Base-by-base conservation (phyloP, 2,113 vertebrate species). In the Sphyrna mokarran region DNA sequence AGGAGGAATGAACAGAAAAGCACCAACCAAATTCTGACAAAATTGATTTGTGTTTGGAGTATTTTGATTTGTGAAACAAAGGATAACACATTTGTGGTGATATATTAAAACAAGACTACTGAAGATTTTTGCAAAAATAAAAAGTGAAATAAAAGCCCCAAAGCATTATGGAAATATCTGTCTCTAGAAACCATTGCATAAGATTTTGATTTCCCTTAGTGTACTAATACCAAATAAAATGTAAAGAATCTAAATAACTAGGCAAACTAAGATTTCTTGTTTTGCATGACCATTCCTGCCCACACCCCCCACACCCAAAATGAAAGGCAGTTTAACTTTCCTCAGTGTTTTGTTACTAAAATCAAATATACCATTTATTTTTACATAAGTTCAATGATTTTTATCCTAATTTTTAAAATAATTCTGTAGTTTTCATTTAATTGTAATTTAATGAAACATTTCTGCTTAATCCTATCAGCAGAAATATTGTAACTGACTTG, bases 361-460 rank as follows among this genome's bases (percentile, higher is more conserved):
- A 87, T 87, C 68, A 43, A 87, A 87, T 61, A 61, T 61, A 61
- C 61, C 61, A 61, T 61, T 61, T 61, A n/a, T n/a, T 9, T 61
- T 10, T 0, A 63, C 61, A 63, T 0, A 63, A n/a, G 11, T 33
- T 61, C 26, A 6, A 91, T 63, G 58, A 16, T 91, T 91, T n/a
- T 63, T n/a, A 66, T 91, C n/a, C 6, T n/a, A n/a, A 29, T 33
- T 68, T 94, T 69, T 70, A 70, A 68, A 94, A 94, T 94, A 94
- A 94, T 66, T 94, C 69, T 94, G 6, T 22, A 4, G 61, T 69
- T 69, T 66, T 66, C 69, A 90, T 68, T 93, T 90, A 11, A 90
- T 90, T 90, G 87, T 58, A n/a, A 90, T 63, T 91, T 69, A 69
- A 94, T 20, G 14, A 70, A 70, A 93, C 33, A 95, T 95, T 48